Conservation (phyloP, 2,888 invertebrate species). For the Leptinotarsa rubiginosa region DNA sequence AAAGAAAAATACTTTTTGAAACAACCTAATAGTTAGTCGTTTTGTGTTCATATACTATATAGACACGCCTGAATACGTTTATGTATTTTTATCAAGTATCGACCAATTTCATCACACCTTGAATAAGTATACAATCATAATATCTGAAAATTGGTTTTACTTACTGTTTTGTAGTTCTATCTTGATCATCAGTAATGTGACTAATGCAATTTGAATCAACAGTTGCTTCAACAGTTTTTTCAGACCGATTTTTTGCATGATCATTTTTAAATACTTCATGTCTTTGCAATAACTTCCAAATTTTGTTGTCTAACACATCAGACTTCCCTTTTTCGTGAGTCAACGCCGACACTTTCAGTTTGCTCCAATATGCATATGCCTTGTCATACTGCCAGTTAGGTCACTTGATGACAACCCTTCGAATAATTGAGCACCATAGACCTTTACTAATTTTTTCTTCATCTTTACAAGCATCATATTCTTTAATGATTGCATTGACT, state of each 20-base stretch:
- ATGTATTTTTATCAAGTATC: too few relatives aligned
- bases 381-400: not conserved
- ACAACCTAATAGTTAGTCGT: too few relatives aligned
- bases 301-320: constrained; percentile 9
- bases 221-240: not conserved
- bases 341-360: constrained; percentile 5
- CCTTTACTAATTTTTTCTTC: not conserved
- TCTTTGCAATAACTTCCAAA: constrained; percentile 14
- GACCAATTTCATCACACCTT: not conserved
- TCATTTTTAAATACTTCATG: constrained; percentile 8
- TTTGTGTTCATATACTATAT: too few relatives aligned
- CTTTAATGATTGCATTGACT: not conserved
- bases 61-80: too few relatives aligned
- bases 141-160: too few relatives aligned
- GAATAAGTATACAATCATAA: not conserved
- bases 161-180: too few relatives aligned
- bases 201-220: too few relatives aligned
- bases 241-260: not conserved
- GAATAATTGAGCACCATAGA: not conserved
- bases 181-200: too few relatives aligned
- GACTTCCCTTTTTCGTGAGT: constrained; percentile 19
- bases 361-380: constrained; percentile 11
- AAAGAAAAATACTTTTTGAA: too few relatives aligned
- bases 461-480: constrained; percentile 10
- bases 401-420: not conserved